phyloP scores from a whole-genome alignment of 1,140 invertebrate species.

The Rhopalosiphum padi region DNA sequence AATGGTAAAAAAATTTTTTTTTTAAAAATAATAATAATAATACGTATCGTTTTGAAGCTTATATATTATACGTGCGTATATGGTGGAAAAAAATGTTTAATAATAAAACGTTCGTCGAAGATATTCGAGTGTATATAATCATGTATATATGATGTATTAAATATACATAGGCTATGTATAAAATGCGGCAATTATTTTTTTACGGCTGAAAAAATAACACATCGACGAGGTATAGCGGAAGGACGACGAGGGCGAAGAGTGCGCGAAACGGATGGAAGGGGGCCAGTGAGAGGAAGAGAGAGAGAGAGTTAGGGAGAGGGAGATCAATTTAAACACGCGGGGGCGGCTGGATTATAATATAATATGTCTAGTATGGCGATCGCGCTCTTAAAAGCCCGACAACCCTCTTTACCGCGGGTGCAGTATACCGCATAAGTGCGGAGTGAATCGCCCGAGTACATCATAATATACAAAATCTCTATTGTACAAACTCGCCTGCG shows the following conservation, averaged over 20 bases:
- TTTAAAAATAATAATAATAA: not conserved
- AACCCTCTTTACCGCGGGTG: not conserved
- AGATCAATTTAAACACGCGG: not conserved
- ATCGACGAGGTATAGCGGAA: not conserved
- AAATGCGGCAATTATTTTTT: slow-evolving; percentile 56
- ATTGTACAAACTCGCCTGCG: slow-evolving; percentile 4
- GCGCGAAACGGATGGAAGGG: no score
- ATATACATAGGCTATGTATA: not conserved
- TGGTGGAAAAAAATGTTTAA: not conserved
- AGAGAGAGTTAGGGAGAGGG: no score
- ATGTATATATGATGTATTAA: not conserved
- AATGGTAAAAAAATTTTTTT: slow-evolving; percentile 6
- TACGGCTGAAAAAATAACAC: slow-evolving; percentile 55
- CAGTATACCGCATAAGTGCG: not conserved
- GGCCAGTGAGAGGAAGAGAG: no score
- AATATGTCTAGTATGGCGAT: slow-evolving; percentile 31
- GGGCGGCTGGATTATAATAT: slow-evolving; percentile 1
- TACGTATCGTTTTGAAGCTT: not conserved
- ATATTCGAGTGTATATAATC: not conserved
- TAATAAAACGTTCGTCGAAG: slow-evolving; percentile 19
- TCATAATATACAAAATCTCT: slow-evolving; percentile 28
- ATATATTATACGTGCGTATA: not conserved
- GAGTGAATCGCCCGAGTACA: not conserved
- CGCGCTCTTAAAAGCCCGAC: not conserved
- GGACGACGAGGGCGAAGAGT: not conserved